Evolutionary conservation across 2,888 invertebrate genomes (phyloP), one percentile per base, ranked within the genome.

Genomic region (Tetramorium bicarinatum): DNA sequence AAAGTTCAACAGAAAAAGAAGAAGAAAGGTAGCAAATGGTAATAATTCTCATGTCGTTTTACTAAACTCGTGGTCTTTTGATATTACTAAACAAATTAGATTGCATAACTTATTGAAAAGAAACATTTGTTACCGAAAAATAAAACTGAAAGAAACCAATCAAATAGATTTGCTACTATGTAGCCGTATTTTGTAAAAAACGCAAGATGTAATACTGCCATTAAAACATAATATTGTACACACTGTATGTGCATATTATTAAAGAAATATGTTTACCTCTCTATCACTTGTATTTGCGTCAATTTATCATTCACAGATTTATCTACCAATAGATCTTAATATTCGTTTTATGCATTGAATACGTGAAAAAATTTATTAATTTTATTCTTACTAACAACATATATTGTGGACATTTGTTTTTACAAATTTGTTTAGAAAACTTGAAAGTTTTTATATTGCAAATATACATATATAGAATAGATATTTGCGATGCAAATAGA

Each of bases 1-100:
- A 97, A 97, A 92, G 97, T 97, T 77, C 97, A 97, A 84, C 97
- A 97, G 93, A 97, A 97, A 94, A 97, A 97, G 94, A 97, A 97
- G 95, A 97, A 97, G 93, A 96, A 96, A 91, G 96, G 96, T 72
- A 95, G 96, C 25, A 95, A 95, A 85, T 95, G 95, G 95, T 95
- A 93, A 94, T 88, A 38, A 61, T 25, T 62, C 47, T 82, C 21
- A 8, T 13, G 4, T 61, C 13, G 61, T 47, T 72, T 18, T 18
- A 15, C 9, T 34, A 76, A 62, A 77, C 1, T 11, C 21, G 54
- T 41, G 13, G 21, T 79, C 25, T 61, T 59, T 62, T 62, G 13
- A 77, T 62, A 75, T 34, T 25, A 75, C 25, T 25, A 67, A 67
- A 72, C 29, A 29, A 71, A 83, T 56, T 49, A 61, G 13, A 54